phyloP scores from a whole-genome alignment of 2,797 vertebrate species.

The Acanthurus lineatus region DNA sequence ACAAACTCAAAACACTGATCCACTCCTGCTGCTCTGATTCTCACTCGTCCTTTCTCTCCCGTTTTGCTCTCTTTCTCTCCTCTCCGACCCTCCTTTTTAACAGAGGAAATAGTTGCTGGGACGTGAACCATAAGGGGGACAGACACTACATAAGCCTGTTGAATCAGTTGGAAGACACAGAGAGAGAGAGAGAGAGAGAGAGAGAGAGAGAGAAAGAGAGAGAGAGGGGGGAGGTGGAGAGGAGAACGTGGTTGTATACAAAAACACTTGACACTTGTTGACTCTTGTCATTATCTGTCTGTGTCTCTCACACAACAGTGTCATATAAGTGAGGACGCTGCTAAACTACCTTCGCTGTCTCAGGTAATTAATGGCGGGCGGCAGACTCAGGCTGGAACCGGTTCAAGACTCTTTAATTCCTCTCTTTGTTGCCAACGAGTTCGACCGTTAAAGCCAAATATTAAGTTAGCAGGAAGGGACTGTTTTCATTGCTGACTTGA shows the following conservation, averaged over 20 bases:
- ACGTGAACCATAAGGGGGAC: conserved; percentile 57
- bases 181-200: conserved; percentile 1
- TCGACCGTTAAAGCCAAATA: conserved; percentile 23
- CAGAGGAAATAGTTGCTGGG: conserved; percentile 72
- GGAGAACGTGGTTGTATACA: conserved; percentile 35
- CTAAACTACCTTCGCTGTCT: conserved; percentile 19
- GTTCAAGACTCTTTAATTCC: conserved; percentile 39
- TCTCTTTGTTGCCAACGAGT: conserved; percentile 35
- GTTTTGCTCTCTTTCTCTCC: conserved; percentile 38
- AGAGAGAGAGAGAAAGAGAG: background rate
- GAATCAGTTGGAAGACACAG: conserved; percentile 48
- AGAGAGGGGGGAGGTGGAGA: background rate
- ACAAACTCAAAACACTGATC: conserved; percentile 84
- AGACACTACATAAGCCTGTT: conserved; percentile 52
- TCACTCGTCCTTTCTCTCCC: conserved; percentile 57
- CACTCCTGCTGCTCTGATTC: conserved; percentile 60
- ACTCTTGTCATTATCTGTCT: conserved; percentile 41
- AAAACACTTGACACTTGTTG: conserved; percentile 6
- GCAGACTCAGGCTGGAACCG: conserved; percentile 22
- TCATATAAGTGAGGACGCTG: background rate
- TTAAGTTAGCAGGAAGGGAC: conserved; percentile 35
- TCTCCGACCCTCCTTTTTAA: conserved; percentile 32
- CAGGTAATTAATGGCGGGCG: conserved; percentile 34
- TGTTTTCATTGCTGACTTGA: conserved; percentile 45
- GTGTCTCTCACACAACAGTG: conserved; percentile 17